Conservation (phyloP, 2,113 vertebrate species). For the Pelecanus crispus region DNA sequence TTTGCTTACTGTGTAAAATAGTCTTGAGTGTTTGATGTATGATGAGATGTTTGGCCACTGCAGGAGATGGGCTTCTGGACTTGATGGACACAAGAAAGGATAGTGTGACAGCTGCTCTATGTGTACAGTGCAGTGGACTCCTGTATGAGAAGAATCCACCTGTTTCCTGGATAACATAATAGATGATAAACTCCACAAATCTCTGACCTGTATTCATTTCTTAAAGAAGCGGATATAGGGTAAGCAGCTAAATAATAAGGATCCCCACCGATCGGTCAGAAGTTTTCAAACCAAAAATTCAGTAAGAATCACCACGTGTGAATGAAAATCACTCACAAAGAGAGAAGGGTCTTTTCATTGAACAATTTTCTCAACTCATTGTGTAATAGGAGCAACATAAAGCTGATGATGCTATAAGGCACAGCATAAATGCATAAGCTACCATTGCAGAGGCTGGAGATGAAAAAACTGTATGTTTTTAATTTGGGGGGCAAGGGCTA, state of each 20-base stretch:
- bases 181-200: neutral
- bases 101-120: neutral
- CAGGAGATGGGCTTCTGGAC: neutral
- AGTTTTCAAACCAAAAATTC: neutral
- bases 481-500: neutral
- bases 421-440: neutral
- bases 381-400: neutral
- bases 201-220: neutral
- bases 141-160: neutral
- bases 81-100: neutral
- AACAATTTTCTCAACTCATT: neutral
- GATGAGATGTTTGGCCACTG: neutral
- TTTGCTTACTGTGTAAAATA: neutral
- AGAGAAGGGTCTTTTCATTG: neutral
- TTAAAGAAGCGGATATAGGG: neutral
- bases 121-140: neutral
- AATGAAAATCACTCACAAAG: neutral
- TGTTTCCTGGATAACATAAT: neutral
- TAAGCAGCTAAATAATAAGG: neutral
- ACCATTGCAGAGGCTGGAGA: neutral
- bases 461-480: slow-evolving; percentile 7
- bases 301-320: neutral
- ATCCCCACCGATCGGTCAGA: neutral
- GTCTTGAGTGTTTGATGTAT: neutral
- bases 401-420: neutral